Percentiles rank a stretch among this genome's conserved stretches.
Evolutionary conservation across 2,888 invertebrate genomes (phyloP).

Genomic region (Melieria crassipennis): DNA sequence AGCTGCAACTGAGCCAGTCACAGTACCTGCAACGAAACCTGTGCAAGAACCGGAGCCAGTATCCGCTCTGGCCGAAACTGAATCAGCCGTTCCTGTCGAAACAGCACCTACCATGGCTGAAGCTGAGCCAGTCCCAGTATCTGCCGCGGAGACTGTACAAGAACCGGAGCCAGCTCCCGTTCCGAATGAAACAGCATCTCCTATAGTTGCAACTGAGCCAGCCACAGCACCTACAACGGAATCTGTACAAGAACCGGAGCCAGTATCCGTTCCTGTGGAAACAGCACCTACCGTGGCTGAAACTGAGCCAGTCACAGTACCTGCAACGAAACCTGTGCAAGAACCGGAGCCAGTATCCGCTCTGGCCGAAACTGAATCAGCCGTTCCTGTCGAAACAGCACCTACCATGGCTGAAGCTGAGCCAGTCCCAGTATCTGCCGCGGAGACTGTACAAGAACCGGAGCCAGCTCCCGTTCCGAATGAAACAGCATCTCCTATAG

Average conservation of each 20-base stretch:
- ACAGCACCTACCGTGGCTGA: not conserved
- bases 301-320: too few species aligned
- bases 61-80: not conserved
- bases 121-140: not conserved
- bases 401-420: not conserved
- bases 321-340: too few species aligned
- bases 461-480: not conserved
- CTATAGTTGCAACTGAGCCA: not conserved
- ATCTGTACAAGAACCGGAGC: conserved; percentile 1
- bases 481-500: not conserved
- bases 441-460: not conserved
- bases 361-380: too few species aligned
- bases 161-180: not conserved
- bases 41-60: not conserved
- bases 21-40: not conserved
- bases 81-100: too few species aligned
- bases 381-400: not conserved
- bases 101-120: too few species aligned
- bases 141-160: too few species aligned
- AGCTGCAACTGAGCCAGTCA: not conserved
- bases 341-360: not conserved
- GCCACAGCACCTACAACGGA: not conserved
- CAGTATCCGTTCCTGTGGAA: not conserved
- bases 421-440: not conserved
- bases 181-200: not conserved